Percentiles rank a stretch among this genome's conserved stretches.
Conservation (phyloP, 2,888 invertebrate species). For the Hedya salicella region DNA sequence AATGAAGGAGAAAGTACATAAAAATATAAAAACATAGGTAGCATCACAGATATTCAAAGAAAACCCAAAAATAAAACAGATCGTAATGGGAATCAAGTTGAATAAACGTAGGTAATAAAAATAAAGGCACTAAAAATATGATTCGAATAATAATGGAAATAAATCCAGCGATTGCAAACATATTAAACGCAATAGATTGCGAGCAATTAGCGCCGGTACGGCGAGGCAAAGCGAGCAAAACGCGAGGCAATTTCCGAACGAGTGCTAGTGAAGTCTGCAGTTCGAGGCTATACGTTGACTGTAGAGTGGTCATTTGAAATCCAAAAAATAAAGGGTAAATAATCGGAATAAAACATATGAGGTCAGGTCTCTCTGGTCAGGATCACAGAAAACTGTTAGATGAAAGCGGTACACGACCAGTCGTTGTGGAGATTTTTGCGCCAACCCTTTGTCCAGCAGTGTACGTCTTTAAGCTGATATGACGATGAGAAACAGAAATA, state of each 20-base stretch:
- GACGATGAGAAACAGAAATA: too few species aligned
- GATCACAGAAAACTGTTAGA: too few species aligned
- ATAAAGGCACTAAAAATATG: constrained; percentile 15
- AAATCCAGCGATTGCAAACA: constrained; percentile 64
- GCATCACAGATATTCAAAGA: not conserved
- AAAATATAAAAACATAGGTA: too few species aligned
- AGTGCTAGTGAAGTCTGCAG: constrained; percentile 41
- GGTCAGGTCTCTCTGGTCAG: too few species aligned
- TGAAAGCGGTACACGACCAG: too few species aligned
- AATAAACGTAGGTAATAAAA: constrained; percentile 17
- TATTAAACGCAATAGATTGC: constrained; percentile 75
- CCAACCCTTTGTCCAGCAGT: too few species aligned
- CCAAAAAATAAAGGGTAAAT: not conserved
- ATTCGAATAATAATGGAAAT: constrained; percentile 55
- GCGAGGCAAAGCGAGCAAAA: constrained; percentile 48
- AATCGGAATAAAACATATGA: too few species aligned
- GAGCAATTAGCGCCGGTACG: constrained; percentile 68
- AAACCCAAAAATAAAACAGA: not conserved
- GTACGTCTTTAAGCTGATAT: too few species aligned
- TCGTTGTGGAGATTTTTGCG: too few species aligned
- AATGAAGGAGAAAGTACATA: too few species aligned
- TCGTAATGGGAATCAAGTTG: not conserved
- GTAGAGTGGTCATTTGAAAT: not conserved
- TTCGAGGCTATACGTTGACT: not conserved
- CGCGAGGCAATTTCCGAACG: constrained; percentile 51